Conservation (phyloP, 2,888 invertebrate genomes). For the Cryptocephalus moraei region DNA sequence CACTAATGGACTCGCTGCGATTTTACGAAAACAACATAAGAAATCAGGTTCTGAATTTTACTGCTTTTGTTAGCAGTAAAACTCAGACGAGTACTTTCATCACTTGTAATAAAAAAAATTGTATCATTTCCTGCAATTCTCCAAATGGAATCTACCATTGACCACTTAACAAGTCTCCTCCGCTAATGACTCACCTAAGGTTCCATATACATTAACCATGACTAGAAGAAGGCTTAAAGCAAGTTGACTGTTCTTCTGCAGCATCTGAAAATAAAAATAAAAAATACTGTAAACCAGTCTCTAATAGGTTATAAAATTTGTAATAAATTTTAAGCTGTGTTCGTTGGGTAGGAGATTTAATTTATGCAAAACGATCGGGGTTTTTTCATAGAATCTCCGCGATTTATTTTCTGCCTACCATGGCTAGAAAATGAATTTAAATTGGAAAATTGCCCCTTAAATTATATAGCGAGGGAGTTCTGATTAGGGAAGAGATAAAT, state of each 20-base stretch:
- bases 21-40: neutral
- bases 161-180: no score
- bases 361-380: neutral
- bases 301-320: no score
- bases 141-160: no score
- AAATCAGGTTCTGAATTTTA: neutral
- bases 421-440: no score
- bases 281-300: neutral
- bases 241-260: constrained; percentile 16
- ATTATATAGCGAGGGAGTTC: no score
- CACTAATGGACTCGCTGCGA: no score
- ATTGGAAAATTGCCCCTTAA: no score
- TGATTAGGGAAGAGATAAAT: no score
- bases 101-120: no score
- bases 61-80: neutral
- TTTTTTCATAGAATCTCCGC: neutral
- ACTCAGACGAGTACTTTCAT: neutral
- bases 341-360: neutral
- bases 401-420: no score
- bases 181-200: constrained; percentile 25
- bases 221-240: constrained; percentile 25
- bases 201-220: constrained; percentile 26
- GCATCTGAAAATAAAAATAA: constrained; percentile 26
- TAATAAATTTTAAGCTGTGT: no score
- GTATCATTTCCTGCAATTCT: no score